Evolutionary conservation across 1,140 invertebrate species (phyloP).

Genomic region (Nixonia krombeini): DNA sequence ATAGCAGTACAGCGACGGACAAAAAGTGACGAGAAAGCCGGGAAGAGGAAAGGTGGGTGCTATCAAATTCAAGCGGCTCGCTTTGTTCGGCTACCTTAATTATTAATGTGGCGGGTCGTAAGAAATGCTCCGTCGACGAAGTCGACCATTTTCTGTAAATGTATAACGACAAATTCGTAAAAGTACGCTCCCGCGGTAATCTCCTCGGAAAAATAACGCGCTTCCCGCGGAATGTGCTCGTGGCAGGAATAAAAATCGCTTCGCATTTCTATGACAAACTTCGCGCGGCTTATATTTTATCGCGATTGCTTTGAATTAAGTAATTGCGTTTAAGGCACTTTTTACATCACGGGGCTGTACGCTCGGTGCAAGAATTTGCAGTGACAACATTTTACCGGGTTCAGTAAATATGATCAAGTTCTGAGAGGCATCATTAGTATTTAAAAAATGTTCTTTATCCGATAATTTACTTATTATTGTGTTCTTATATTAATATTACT

Average conservation of each 20-base stretch:
- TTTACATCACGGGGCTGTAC: too few relatives aligned
- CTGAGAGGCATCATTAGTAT: too few relatives aligned
- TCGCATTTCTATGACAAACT: slow-evolving; percentile 36
- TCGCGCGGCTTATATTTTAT: slow-evolving; percentile 23
- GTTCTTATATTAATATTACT: too few relatives aligned
- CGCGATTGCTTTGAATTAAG: not conserved
- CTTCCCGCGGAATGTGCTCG: slow-evolving; percentile 7
- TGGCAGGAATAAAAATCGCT: slow-evolving; percentile 25
- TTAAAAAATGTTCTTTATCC: too few relatives aligned
- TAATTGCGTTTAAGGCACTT: not conserved
- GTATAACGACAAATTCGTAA: slow-evolving; percentile 32
- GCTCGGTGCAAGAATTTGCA: too few relatives aligned
- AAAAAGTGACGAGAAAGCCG: slow-evolving; percentile 14
- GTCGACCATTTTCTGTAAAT: slow-evolving; percentile 32
- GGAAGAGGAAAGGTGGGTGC: slow-evolving; percentile 25
- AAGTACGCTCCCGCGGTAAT: slow-evolving; percentile 14
- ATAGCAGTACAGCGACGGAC: slow-evolving; percentile 15
- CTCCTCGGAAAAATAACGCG: slow-evolving; percentile 35
- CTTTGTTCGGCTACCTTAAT: slow-evolving; percentile 47
- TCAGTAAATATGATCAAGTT: too few relatives aligned
- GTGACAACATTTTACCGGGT: too few relatives aligned
- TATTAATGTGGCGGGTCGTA: slow-evolving; percentile 47
- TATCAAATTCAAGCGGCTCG: slow-evolving; percentile 40
- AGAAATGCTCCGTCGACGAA: slow-evolving; percentile 13
- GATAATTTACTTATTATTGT: too few relatives aligned